A percentile compares a stretch with the other conserved stretches of the same genome.
phyloP scores from a whole-genome alignment of 2,888 invertebrate genomes.

The Zelleria hepariella region DNA sequence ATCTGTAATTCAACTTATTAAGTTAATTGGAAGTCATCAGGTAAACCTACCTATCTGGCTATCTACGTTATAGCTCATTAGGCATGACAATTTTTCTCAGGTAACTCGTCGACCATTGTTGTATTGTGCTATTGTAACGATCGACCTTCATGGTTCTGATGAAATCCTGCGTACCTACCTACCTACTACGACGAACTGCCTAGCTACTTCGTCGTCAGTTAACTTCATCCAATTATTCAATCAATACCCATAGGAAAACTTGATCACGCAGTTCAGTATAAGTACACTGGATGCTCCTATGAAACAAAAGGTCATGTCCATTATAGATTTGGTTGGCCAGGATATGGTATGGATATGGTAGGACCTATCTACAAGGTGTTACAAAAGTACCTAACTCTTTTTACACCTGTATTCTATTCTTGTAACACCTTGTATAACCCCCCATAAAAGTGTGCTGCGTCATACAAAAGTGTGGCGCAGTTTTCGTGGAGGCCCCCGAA shows the following conservation, averaged over 20 bases:
- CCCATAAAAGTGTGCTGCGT: neutral
- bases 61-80: neutral
- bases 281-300: neutral
- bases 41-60: neutral
- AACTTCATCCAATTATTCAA: neutral
- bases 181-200: neutral
- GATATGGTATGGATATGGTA: no score
- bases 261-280: neutral
- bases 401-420: no score
- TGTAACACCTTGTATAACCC: no score
- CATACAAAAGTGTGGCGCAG: neutral
- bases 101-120: neutral
- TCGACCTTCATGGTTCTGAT: neutral
- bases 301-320: neutral
- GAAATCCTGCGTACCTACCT: neutral
- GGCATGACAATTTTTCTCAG: constrained; percentile 3
- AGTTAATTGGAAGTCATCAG: neutral
- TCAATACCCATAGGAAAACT: neutral
- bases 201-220: neutral
- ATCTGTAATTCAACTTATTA: neutral
- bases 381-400: no score
- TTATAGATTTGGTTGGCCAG: no score
- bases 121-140: constrained; percentile 3
- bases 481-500: neutral
- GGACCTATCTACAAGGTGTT: no score